Conservation (phyloP, 2,113 vertebrate species). For the Cephalopholis sonnerati region DNA sequence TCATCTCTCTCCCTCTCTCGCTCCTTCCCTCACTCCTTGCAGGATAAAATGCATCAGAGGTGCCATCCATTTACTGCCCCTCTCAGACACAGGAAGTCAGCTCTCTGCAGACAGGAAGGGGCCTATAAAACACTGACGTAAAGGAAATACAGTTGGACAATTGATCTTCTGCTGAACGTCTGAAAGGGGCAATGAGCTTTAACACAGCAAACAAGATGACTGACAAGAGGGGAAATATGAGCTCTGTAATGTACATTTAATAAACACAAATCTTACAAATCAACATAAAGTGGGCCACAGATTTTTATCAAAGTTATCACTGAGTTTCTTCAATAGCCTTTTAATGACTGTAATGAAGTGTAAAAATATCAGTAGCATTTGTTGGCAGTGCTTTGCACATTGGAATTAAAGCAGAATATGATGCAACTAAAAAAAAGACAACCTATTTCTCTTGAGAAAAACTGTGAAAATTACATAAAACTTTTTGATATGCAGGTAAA, state of each 20-base stretch:
- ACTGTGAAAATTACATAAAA: neutral
- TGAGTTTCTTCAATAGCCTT: neutral
- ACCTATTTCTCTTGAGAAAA: neutral
- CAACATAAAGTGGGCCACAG: neutral
- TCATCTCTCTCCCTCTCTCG: slow-evolving; percentile 69
- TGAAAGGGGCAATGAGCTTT: slow-evolving; percentile 54
- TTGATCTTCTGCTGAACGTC: slow-evolving; percentile 73
- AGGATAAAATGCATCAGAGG: slow-evolving; percentile 78
- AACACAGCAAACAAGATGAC: slow-evolving; percentile 36
- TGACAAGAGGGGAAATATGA: slow-evolving; percentile 28
- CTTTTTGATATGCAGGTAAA: neutral
- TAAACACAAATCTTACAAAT: slow-evolving; percentile 9
- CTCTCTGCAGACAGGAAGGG: slow-evolving; percentile 81
- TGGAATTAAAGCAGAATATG: neutral
- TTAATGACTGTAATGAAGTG: neutral
- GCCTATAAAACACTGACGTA: slow-evolving; percentile 84
- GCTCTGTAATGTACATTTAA: neutral
- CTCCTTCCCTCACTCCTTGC: slow-evolving; percentile 66
- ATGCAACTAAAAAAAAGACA: neutral
- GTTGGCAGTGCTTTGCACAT: neutral
- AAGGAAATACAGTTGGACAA: slow-evolving; percentile 81
- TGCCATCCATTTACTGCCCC: slow-evolving; percentile 82
- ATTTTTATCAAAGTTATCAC: neutral
- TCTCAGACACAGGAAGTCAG: slow-evolving; percentile 83
- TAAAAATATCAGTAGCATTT: neutral